Conservation (phyloP, 1,140 invertebrate genomes). For the Euura saliciscinereae region DNA sequence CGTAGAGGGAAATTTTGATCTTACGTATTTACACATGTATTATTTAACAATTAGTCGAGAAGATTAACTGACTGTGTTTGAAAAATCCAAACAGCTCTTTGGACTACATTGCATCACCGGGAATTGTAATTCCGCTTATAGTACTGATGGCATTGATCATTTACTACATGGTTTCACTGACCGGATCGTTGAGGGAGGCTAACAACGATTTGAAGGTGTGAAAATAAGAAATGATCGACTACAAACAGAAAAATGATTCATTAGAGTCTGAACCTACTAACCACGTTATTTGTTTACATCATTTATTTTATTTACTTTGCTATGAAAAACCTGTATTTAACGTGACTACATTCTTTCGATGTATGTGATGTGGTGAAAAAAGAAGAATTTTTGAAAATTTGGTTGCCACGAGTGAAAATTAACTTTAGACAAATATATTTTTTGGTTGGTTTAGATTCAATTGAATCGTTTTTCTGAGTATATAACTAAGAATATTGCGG, state of each 20-base stretch:
- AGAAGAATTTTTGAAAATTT: no score
- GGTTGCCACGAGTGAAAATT: background rate
- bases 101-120: conserved; percentile 90
- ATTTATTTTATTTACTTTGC: background rate
- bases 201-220: conserved; percentile 88
- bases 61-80: conserved; percentile 67
- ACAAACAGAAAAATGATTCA: background rate
- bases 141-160: conserved; percentile 92
- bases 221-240: background rate
- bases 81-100: conserved; percentile 69
- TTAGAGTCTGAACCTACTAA: background rate
- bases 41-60: conserved; percentile 27
- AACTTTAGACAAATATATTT: conserved; percentile 12
- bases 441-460: background rate
- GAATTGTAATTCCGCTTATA: conserved; percentile 91
- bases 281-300: background rate
- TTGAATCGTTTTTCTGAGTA: background rate
- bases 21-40: conserved; percentile 24
- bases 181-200: conserved; percentile 86
- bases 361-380: no score
- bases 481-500: no score
- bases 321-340: conserved; percentile 2
- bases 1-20: conserved; percentile 11
- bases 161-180: conserved; percentile 93
- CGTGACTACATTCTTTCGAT: no score